These are phyloP conservation scores for Micrastur ruficollis DNA, from an alignment of 2,797 vertebrate species.

Conservation along the genomic window DNA sequence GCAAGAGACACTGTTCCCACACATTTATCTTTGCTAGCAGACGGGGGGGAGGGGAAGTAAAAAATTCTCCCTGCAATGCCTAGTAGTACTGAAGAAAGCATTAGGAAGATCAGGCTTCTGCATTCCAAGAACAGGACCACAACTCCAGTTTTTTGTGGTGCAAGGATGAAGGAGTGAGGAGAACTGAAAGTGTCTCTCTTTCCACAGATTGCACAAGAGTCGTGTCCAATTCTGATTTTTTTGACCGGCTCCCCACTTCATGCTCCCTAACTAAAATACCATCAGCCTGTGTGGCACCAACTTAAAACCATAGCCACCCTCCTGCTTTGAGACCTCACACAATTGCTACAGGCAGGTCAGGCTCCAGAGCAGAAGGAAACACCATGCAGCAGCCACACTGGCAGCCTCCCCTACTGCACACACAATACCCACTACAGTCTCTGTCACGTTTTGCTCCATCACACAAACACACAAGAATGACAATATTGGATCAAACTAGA, in stretches of 20 bases:
- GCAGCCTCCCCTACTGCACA: not conserved
- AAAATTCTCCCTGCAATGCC: not conserved
- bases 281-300: fast-evolving
- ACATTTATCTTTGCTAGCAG: not conserved
- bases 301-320: not conserved
- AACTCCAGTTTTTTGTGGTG: not conserved
- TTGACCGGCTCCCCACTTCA: not conserved
- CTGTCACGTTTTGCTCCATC: not conserved
- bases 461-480: not conserved
- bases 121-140: not conserved
- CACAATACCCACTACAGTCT: not conserved
- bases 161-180: not conserved
- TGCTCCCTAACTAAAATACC: not conserved
- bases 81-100: not conserved
- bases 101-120: not conserved
- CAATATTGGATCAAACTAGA: not conserved
- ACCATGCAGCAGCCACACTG: not conserved
- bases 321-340: not conserved
- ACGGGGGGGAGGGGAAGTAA: not conserved
- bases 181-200: not conserved
- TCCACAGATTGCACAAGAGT: not conserved
- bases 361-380: not conserved
- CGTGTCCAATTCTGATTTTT: not conserved
- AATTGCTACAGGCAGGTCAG: not conserved
- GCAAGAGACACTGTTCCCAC: not conserved